Evolutionary conservation across 1,140 invertebrate genomes (phyloP), one percentile per base, ranked within the genome.

Genomic region (Triops cancriformis): DNA sequence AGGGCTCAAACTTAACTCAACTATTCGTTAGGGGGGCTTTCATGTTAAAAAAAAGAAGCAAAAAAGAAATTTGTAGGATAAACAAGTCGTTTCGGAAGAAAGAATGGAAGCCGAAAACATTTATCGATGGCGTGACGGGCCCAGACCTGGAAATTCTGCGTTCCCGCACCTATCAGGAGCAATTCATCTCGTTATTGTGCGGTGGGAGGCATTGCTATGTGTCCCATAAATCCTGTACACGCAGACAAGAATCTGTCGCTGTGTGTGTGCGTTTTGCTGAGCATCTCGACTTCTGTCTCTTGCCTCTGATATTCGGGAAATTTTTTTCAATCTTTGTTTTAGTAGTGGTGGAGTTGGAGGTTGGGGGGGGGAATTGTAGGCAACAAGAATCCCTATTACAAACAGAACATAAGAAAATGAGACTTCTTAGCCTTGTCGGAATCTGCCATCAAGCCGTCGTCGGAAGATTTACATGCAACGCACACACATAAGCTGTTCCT

Each of bases 141-240:
- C 23, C 10, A 64, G 23, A 64, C 51, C 23, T 23, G 51, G 51
- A 23, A 64, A 64, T 64, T 23, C 51, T 23, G 14, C 51, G 51
- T 64, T 64, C 23, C 51, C 31, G 31, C 7, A 37, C 31, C 5
- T 64, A 64, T 64, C 51, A 64, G n/a, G 51, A 23, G n/a, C 51
- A 64, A 64, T 64, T 64, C 51, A 64, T 64, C 51, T 64, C 51
- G 51, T 64, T 14, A 64, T 64, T 64, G 51, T 64, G 51, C 51
- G 51, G 51, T 64, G 51, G 51, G 51, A 64, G 51, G 14, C 51
- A 64, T 64, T 64, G 51, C 18, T 64, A 64, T 64, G 23, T 64
- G 51, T 64, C 51, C 2, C 51, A 64, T 64, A 64, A 64, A 64
- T 64, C 51, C 3, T 18, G 14, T 14, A 23, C 51, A 64, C 51